These are phyloP conservation scores for Hermaeophaga mercurialis DNA, from an alignment of 2,888 invertebrate species.

Conservation along the genomic window DNA sequence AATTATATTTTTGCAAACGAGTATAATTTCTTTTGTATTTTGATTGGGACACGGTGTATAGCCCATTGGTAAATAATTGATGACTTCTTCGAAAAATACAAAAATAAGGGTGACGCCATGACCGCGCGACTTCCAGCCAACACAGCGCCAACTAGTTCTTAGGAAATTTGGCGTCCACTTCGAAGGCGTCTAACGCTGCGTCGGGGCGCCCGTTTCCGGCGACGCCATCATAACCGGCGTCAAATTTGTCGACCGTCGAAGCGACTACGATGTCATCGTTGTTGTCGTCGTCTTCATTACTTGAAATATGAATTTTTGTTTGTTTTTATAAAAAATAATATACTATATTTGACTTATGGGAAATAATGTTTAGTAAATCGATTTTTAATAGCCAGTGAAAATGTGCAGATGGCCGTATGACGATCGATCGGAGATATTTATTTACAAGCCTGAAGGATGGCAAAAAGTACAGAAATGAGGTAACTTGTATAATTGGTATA, in stretches of 20 bases:
- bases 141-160: conserved; percentile 44
- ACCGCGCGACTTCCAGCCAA: conserved; percentile 32
- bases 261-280: background rate
- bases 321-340: too few relatives aligned
- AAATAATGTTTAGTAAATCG: too few relatives aligned
- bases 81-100: conserved; percentile 30
- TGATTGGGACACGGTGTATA: background rate
- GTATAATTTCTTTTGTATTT: too few relatives aligned
- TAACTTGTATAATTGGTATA: too few relatives aligned
- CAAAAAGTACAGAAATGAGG: too few relatives aligned
- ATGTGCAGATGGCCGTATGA: too few relatives aligned
- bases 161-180: conserved; percentile 50
- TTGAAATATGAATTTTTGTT: conserved; percentile 3
- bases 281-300: background rate
- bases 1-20: too few relatives aligned
- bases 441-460: too few relatives aligned
- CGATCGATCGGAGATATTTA: too few relatives aligned
- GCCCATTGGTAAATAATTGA: conserved; percentile 21
- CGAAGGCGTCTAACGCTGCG: conserved; percentile 27
- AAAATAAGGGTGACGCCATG: conserved; percentile 42
- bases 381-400: too few relatives aligned
- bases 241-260: conserved; percentile 28
- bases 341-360: too few relatives aligned
- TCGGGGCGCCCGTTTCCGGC: conserved; percentile 29
- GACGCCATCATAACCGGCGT: conserved; percentile 23